These are phyloP conservation scores for Ptiloglossa arizonensis DNA, from an alignment of 1,140 invertebrate genomes.

Conservation along the genomic window DNA sequence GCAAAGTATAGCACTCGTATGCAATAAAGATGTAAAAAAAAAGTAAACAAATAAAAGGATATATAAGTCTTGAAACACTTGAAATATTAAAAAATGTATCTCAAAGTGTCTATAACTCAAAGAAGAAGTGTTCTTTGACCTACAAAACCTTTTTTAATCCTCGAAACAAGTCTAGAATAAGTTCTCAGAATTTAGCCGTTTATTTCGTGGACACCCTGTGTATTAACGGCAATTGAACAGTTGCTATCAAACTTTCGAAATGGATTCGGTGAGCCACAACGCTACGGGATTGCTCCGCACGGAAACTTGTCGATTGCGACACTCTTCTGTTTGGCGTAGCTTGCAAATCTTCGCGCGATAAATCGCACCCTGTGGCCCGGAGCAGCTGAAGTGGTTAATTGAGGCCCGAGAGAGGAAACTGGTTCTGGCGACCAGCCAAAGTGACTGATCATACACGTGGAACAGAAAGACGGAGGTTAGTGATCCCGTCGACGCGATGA, in stretches of 20 bases:
- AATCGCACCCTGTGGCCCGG: conserved; percentile 24
- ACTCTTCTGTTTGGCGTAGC: conserved; percentile 30
- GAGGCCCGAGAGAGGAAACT: conserved; percentile 28
- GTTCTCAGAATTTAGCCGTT: neutral
- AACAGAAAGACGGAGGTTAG: conserved; percentile 7
- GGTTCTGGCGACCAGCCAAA: conserved; percentile 37
- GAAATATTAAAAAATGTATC: neutral
- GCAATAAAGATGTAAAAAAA: too few species aligned
- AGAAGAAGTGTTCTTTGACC: neutral
- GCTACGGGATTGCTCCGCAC: neutral
- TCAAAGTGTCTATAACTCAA: neutral
- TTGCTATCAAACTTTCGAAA: conserved; percentile 1
- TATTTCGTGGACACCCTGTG: neutral
- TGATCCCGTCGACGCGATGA: conserved; percentile 5
- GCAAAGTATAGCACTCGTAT: too few species aligned
- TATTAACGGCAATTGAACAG: neutral
- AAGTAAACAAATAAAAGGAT: too few species aligned
- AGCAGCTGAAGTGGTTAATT: conserved; percentile 39
- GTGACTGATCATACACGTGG: conserved; percentile 25
- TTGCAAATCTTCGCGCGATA: conserved; percentile 46
- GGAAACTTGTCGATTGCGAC: conserved; percentile 18
- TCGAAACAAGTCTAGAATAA: neutral
- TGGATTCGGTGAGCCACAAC: conserved; percentile 6
- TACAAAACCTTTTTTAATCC: neutral
- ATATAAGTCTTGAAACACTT: too few species aligned